Base-by-base conservation (phyloP, 2,888 invertebrate species). In the Eurytoma californica region DNA sequence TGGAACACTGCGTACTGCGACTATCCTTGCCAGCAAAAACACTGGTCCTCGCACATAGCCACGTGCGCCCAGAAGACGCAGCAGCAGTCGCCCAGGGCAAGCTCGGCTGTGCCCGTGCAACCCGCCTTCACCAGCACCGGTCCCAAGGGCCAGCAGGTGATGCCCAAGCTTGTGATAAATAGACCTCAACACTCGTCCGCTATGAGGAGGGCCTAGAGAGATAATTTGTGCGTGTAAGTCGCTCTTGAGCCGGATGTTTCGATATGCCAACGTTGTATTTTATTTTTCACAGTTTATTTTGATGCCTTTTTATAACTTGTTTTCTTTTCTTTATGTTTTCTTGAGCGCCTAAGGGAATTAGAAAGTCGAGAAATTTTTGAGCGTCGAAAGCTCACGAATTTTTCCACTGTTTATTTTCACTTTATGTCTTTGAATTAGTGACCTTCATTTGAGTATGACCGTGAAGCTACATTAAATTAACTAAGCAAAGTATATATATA, bases 1-100 rank as follows among this genome's bases (percentile, higher is more conserved):
- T 98, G 98, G 97, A 98, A 97, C 91, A 97, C 97, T 0, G 94
- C 97, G 72, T 98, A 98, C 90, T 98, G 98, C 90, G 95, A 96
- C 91, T 95, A 95, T 88, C 93, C 94, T 2, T 98, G 98, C 86
- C 97, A 97, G 90, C 94, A 95, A 86, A 92, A 94, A 83, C 97
- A 97, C 90, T 97, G 97, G 97, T 90, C 94, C 0, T 91, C 92
- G 12, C 97, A 97, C 90, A 94, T 93, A 92, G 87, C 90, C 74
- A 92, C 92, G 60, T 94, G 94, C 85, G 92, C 92, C 1, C 93
- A 92, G 82, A 86, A 84, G 72, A 28, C 76, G 0, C 82, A 85
- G 66, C 80, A 84, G 3, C 82, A 83, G 20, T 9, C 24, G 16
- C 39, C 51, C 14, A 77, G 60, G 28, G 30, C 60, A 14, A 20